A percentile compares a stretch with the other conserved stretches of the same genome.
Evolutionary conservation across 2,113 vertebrate genomes (phyloP).

Genomic region (Oreochromis spilurus): DNA sequence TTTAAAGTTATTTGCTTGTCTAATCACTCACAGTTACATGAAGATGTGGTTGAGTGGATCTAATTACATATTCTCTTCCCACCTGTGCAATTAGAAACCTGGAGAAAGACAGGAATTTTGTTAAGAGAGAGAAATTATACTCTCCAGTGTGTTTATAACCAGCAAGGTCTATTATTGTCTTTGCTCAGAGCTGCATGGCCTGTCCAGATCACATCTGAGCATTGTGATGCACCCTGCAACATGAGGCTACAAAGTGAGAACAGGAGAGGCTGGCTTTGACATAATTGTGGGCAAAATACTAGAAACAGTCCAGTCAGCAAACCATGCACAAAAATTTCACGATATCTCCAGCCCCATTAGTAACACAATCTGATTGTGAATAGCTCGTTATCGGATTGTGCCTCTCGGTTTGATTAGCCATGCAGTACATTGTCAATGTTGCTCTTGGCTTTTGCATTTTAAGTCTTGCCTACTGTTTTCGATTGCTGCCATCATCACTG

Average conservation of each 20-base stretch:
- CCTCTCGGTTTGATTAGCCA: slow-evolving; percentile 15
- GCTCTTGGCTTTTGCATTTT: not conserved
- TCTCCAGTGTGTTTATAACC: not conserved
- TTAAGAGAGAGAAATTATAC: not conserved
- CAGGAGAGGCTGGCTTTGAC: slow-evolving; percentile 3
- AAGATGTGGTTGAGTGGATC: slow-evolving; percentile 6
- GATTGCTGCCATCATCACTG: not conserved
- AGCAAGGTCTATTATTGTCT: not conserved
- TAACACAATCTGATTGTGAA: slow-evolving; percentile 16
- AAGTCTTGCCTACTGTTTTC: not conserved
- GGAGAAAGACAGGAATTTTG: not conserved
- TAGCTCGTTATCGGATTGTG: slow-evolving; percentile 22
- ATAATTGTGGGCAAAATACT: slow-evolving; percentile 25
- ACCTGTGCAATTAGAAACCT: slow-evolving; percentile 30
- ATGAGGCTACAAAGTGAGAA: slow-evolving; percentile 6
- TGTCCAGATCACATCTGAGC: slow-evolving; percentile 15
- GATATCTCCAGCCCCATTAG: slow-evolving; percentile 32
- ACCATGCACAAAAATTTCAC: not conserved
- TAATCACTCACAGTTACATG: slow-evolving; percentile 14
- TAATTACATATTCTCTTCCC: slow-evolving; percentile 27
- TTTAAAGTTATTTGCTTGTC: not conserved
- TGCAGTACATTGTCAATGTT: not conserved
- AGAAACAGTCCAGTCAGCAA: slow-evolving; percentile 20
- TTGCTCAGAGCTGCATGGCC: not conserved
- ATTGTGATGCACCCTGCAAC: not conserved